Evolutionary conservation across 2,888 invertebrate genomes (phyloP).

Genomic region (Agonopterix heracliana): DNA sequence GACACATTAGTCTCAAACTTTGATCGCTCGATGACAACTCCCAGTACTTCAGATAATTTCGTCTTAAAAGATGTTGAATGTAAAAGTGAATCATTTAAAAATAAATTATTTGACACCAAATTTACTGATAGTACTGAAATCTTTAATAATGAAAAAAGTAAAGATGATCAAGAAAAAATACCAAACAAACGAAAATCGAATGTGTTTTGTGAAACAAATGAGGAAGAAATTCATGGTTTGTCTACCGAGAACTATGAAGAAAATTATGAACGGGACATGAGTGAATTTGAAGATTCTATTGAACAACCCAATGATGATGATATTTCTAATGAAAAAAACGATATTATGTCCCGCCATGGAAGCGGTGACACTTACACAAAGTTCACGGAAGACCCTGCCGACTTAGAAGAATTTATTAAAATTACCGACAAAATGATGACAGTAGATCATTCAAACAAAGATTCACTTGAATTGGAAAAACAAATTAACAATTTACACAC

Average conservation of each 20-base stretch:
- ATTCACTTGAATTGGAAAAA: slow-evolving; percentile 22
- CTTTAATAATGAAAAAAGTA: neutral
- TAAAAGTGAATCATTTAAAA: slow-evolving; percentile 9
- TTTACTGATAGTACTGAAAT: slow-evolving; percentile 2
- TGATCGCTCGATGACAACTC: slow-evolving; percentile 18
- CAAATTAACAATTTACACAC: slow-evolving; percentile 50
- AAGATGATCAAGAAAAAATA: neutral
- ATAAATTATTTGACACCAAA: slow-evolving; percentile 7
- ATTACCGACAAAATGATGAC: slow-evolving; percentile 58
- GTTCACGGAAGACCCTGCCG: slow-evolving; percentile 56
- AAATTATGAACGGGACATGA: slow-evolving; percentile 44
- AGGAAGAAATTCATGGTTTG: slow-evolving; percentile 27
- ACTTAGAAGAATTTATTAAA: slow-evolving; percentile 62
- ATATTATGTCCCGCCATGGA: slow-evolving; percentile 47
- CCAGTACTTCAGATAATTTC: slow-evolving; percentile 24
- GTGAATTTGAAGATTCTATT: slow-evolving; percentile 41
- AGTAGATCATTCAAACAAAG: slow-evolving; percentile 23
- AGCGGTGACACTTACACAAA: slow-evolving; percentile 69
- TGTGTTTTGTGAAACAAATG: slow-evolving; percentile 18
- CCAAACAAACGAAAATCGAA: neutral
- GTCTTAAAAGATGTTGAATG: slow-evolving; percentile 19
- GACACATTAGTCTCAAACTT: slow-evolving; percentile 22
- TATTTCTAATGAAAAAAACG: slow-evolving; percentile 21
- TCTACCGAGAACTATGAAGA: slow-evolving; percentile 46
- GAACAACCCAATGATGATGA: slow-evolving; percentile 24